Evolutionary conservation across 2,888 invertebrate species (phyloP), one percentile per base, ranked within the genome.

Genomic region (Kryphioiulus occultus): DNA sequence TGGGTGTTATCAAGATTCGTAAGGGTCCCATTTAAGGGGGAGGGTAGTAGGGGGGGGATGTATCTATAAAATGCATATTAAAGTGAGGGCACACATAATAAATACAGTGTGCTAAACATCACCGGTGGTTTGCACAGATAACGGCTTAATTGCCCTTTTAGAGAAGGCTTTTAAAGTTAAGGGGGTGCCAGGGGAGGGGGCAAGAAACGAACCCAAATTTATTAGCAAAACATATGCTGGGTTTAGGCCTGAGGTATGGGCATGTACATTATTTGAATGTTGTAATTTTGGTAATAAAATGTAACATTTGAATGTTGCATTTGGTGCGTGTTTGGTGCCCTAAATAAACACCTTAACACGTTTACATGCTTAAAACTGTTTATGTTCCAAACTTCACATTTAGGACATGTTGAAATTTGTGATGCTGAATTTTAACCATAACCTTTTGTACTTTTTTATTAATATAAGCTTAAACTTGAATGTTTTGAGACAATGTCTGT

Each of bases 51-150:
- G 12, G 78, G 78, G 78, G 78, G 9, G 30, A 30, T 30, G 0
- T 78, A 78, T 78, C 78, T 78, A 78, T 78, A 78, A 78, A 78
- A 78, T 78, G 78, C 78, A 78, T 78, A 78, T 78, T 26, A 78
- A 78, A 30, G 9, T 5, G 68, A 26, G 68, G 68, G 68, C 53
- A 53, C 53, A 53, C 53, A 53, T 53, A 53, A 53, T 53, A 68
- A 68, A 68, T 68, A 68, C 68, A 68, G 53, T 68, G 30, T 12
- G 78, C 78, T 78, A 78, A 78, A 78, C 78, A 78, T 30, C 30
- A 15, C 78, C 9, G 78, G 30, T 78, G 78, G 78, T 78, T 78
- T 26, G 30, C 10, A 10, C 78, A 78, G 78, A 78, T 78, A 78
- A 78, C 30, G 78, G 30, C 78, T 78, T 78, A 78, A 78, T 78